Base-by-base conservation (phyloP, 2,797 vertebrate species). In the Ctenopoma multispine region DNA sequence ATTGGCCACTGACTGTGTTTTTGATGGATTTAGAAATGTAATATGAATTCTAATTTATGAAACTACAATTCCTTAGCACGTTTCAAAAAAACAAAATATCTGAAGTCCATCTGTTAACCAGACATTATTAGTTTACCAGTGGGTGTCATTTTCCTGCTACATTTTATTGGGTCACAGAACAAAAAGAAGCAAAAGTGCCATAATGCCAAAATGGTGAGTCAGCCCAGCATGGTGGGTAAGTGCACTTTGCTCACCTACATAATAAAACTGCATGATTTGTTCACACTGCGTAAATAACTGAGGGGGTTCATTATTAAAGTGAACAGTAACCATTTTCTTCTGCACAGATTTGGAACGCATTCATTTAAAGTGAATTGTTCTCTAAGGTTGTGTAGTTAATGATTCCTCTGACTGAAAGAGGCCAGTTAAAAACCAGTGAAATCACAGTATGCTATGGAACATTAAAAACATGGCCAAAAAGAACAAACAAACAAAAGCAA, bases 221-320 rank as follows among this genome's bases (percentile, higher is more conserved):
- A 74, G 55, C 6, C 6, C 41, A 12, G 1, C 40, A 21, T 31
- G 40, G 20, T 41, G 61, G 43, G n/a, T 20, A 10, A 51, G 11
- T 61, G 63, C 38, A 40, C 60, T 63, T 51, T 44, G 13, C 34
- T 68, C 63, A 65, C 34, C 55, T 36, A 55, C 68, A 50, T 49
- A 73, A 63, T 49, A 36, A 58, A 82, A 71, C 47, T 58, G 23
- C n/a, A 17, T 13, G 38, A 47, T 55, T 38, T 18, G 24, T 46
- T 72, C 18, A 58, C n/a, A 48, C 43, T 50, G 41, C 67, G 43
- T 36, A 67, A 69, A 68, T 40, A 69, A 14, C 69, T 34, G 12
- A 43, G 24, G 56, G 68, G n/a, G 44, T 68, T 59, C 43, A 41
- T 74, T 21, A 51, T 49, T 47, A 58, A 72, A 59, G 58, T 69